These are phyloP conservation scores for Argopecten irradians DNA, from an alignment of 1,140 invertebrate species.

Conservation along the genomic window DNA sequence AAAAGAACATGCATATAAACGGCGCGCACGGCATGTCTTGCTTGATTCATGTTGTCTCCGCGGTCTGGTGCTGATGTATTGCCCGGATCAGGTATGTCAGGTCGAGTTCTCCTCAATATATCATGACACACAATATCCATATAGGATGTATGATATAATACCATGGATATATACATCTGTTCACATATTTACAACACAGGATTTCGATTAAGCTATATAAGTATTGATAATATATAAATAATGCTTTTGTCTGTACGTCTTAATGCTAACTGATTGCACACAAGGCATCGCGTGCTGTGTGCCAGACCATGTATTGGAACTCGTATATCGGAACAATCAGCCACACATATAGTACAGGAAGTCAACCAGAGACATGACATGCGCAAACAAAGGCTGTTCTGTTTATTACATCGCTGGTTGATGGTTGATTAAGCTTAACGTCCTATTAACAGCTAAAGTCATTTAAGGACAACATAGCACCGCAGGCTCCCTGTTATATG, in stretches of 20 bases:
- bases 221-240: neutral
- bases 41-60: neutral
- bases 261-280: neutral
- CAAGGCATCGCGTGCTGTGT: neutral
- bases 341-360: neutral
- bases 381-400: neutral
- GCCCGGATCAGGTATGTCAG: neutral
- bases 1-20: neutral
- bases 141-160: neutral
- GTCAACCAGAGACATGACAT: neutral
- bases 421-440: too few species aligned
- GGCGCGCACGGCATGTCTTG: neutral
- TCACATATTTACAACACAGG: neutral
- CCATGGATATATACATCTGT: neutral
- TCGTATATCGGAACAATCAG: neutral
- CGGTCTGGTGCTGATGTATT: neutral
- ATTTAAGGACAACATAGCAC: too few species aligned
- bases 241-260: neutral
- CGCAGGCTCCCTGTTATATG: too few species aligned
- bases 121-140: neutral
- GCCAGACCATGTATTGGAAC: neutral
- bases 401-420: too few species aligned
- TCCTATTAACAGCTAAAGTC: too few species aligned
- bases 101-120: neutral
- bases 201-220: too few species aligned